Base-by-base conservation (phyloP, 2,113 vertebrate species). In the Zosterops japonicus region DNA sequence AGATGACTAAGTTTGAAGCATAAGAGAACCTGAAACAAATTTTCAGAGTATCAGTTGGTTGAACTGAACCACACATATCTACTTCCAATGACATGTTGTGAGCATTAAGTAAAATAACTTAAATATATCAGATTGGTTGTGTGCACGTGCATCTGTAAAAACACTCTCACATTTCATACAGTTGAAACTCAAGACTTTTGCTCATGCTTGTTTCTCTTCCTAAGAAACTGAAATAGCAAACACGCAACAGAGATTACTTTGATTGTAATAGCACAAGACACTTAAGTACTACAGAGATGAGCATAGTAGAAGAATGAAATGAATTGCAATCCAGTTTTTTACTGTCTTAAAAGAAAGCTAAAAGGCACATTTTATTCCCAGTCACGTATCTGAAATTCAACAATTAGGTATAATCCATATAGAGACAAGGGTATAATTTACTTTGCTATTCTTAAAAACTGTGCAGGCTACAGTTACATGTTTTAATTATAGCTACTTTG, bases 21-120 rank as follows among this genome's bases (percentile, higher is more conserved):
- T 36, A 88, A 88, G 88, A 96, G 83, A 96, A 90, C 88, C 88
- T 96, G 93, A 96, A 92, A 90, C 56, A 93, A 95, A 88, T 94
- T 95, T 90, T 88, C 81, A 78, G 87, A 63, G 76, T 96, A 94
- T 96, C 76, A 90, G 41, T 78, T 78, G 41, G 71, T 89, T 91
- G 77, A 93, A 77, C 60, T 79, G 83, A 94, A 83, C 39, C 68
- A 87, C 53, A 75, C 56, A 14, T 89, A 90, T 87, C 83, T 89
- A 60, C 69, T 92, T 93, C 69, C 60, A 95, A n/a, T 78, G 68
- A 92, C 69, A 89, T 27, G 60, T 83, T 78, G 72, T 81, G 72
- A 95, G 75, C 57, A 86, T 90, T 92, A 91, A 90, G 60, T 76
- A 84, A 79, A 89, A 76, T 71, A 90, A 85, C 42, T 59, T 64